Evolutionary conservation across 2,888 invertebrate species (phyloP).

Genomic region (Diplazon laetatorius): DNA sequence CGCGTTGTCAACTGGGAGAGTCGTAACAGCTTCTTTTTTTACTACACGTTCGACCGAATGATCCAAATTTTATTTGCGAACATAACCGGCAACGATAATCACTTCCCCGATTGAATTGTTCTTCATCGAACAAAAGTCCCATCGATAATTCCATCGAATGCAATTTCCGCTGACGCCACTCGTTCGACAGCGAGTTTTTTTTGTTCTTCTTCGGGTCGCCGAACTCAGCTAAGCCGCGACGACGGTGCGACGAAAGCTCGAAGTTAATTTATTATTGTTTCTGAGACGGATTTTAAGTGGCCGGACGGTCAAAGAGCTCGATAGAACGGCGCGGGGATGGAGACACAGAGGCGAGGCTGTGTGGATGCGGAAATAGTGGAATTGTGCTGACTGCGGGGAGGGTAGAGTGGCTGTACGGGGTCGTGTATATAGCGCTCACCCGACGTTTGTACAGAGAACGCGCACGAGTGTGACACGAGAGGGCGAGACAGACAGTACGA

Average conservation of each 20-base stretch:
- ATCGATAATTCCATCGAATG: slow-evolving; percentile 4
- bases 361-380: slow-evolving; percentile 42
- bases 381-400: slow-evolving; percentile 55
- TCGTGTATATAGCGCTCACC: slow-evolving; percentile 8
- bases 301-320: slow-evolving; percentile 42
- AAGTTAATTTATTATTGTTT: slow-evolving; percentile 47
- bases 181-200: slow-evolving; percentile 8
- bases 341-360: neutral
- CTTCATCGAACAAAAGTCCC: neutral
- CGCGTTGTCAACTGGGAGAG: no score
- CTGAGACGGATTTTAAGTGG: slow-evolving; percentile 35
- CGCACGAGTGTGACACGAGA: slow-evolving; percentile 53
- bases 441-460: slow-evolving; percentile 28
- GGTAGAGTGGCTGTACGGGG: slow-evolving; percentile 41
- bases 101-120: no score
- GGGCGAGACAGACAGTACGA: slow-evolving; percentile 44
- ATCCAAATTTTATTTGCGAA: no score
- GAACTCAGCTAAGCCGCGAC: slow-evolving; percentile 13
- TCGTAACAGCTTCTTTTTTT: no score
- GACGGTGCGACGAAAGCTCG: neutral
- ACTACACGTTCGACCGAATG: no score
- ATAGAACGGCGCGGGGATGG: slow-evolving; percentile 1
- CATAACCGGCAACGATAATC: no score
- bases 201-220: neutral
- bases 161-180: neutral